A percentile compares a stretch with the other conserved stretches of the same genome.
phyloP scores from a whole-genome alignment of 1,140 invertebrate genomes.

The Drosophila sulfurigaster region DNA sequence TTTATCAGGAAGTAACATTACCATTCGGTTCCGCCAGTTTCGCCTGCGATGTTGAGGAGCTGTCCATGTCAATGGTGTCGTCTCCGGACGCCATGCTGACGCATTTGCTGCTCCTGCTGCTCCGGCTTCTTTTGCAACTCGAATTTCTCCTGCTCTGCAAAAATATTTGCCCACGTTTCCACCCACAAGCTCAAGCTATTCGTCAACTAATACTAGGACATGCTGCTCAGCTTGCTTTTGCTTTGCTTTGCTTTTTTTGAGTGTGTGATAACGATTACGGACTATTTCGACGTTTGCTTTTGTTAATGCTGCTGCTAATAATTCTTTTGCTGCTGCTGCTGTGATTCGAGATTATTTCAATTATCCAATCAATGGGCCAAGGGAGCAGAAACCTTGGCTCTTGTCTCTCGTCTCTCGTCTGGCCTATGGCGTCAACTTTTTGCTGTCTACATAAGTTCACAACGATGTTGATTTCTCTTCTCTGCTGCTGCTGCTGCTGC shows the following conservation, averaged over 20 bases:
- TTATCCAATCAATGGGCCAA: conserved; percentile 65
- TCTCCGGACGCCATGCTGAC: conserved; percentile 88
- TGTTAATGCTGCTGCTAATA: background rate
- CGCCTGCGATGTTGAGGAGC: conserved; percentile 78
- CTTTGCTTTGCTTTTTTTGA: background rate
- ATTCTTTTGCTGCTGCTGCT: background rate
- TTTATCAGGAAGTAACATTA: conserved; percentile 46
- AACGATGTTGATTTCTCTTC: conserved; percentile 61
- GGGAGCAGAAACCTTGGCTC: conserved; percentile 56
- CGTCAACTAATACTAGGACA: conserved; percentile 26
- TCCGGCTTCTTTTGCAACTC: conserved; percentile 25
- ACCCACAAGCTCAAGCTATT: conserved; percentile 1
- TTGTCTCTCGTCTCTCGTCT: conserved; percentile 25
- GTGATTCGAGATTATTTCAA: conserved; percentile 23
- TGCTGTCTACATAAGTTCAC: conserved; percentile 57
- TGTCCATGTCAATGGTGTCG: conserved; percentile 88
- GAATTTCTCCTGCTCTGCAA: conserved; percentile 10
- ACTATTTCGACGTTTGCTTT: background rate
- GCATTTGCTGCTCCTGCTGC: conserved; percentile 40
- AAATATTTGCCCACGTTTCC: conserved; percentile 18
- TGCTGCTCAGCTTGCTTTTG: conserved; percentile 4
- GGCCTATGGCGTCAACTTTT: conserved; percentile 53
- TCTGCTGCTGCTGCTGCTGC: conserved; percentile 34
- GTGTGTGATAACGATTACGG: conserved; percentile 8
- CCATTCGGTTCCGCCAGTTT: conserved; percentile 76